Conservation (phyloP, 2,888 invertebrate genomes). For the Diabrotica balteata region DNA sequence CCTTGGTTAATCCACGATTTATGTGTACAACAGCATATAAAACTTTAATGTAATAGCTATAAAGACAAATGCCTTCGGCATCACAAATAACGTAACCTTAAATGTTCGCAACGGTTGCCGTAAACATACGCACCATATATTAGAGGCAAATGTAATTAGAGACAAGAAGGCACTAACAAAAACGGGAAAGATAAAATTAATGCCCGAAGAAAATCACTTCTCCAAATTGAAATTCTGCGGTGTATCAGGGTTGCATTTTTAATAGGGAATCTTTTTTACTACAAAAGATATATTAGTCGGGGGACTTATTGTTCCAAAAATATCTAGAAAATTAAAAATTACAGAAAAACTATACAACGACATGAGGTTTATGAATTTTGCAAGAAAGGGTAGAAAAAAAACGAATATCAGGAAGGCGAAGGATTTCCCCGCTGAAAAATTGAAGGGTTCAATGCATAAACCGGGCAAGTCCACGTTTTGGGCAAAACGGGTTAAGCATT, state of each 20-base stretch:
- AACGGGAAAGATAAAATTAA: constrained; percentile 29
- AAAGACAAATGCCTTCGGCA: constrained; percentile 2
- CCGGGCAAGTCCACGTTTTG: too few relatives aligned
- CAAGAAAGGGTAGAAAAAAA: too few relatives aligned
- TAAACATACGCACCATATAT: constrained; percentile 24
- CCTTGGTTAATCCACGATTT: too few relatives aligned
- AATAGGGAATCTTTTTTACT: constrained; percentile 47
- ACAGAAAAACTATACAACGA: too few relatives aligned
- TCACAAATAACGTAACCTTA: constrained; percentile 11
- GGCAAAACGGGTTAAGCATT: too few relatives aligned
- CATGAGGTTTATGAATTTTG: too few relatives aligned
- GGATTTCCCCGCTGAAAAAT: too few relatives aligned
- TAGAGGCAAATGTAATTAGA: constrained; percentile 30
- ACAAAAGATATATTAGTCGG: constrained; percentile 9
- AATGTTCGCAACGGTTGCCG: constrained; percentile 12
- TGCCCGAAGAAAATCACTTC: constrained; percentile 32
- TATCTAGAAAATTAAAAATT: too few relatives aligned
- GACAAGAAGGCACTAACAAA: constrained; percentile 31
- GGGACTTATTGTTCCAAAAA: background rate
- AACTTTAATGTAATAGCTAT: constrained; percentile 19
- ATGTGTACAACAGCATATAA: background rate
- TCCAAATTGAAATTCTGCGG: constrained; percentile 38
- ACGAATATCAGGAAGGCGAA: too few relatives aligned
- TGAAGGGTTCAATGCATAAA: too few relatives aligned
- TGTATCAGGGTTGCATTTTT: constrained; percentile 48